Percentiles rank a stretch among this genome's conserved stretches.
These are phyloP conservation scores for Scleropages formosus DNA, from an alignment of 2,797 vertebrate genomes.

Conservation along the genomic window DNA sequence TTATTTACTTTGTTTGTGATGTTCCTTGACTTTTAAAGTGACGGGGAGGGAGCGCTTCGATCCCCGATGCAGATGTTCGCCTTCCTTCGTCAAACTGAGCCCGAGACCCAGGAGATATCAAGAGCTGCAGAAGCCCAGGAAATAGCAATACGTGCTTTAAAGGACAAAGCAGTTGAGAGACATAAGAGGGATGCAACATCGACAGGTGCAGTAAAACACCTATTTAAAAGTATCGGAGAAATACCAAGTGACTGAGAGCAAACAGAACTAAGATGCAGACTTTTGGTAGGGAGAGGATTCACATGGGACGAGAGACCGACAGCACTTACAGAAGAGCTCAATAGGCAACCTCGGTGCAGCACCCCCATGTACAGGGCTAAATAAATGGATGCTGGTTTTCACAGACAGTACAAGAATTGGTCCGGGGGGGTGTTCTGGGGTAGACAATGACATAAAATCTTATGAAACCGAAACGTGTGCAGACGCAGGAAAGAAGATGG, in stretches of 20 bases:
- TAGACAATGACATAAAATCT: too few species aligned
- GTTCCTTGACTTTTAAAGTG: constrained; percentile 46
- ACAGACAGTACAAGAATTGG: too few species aligned
- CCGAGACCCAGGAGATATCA: constrained; percentile 61
- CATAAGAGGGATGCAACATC: constrained; percentile 53
- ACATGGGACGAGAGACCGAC: too few species aligned
- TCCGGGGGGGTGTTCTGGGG: too few species aligned
- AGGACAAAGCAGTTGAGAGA: constrained; percentile 53
- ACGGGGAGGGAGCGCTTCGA: constrained; percentile 43
- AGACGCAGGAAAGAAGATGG: too few species aligned
- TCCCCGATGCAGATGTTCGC: constrained; percentile 56
- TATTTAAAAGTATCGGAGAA: background rate
- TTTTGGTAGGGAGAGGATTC: too few species aligned
- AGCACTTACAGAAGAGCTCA: too few species aligned
- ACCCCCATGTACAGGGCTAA: too few species aligned
- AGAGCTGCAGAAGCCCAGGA: constrained; percentile 79
- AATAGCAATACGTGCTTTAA: constrained; percentile 62
- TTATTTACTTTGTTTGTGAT: constrained; percentile 36
- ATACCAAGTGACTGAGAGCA: background rate
- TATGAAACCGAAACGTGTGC: too few species aligned
- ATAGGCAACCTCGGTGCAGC: too few species aligned
- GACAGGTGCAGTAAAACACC: constrained; percentile 60
- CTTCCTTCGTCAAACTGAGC: constrained; percentile 64
- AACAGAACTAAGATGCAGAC: background rate
- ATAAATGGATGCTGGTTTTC: too few species aligned